These are phyloP conservation scores for Sebastes dallii DNA, from an alignment of 2,797 vertebrate genomes.

Conservation along the genomic window DNA sequence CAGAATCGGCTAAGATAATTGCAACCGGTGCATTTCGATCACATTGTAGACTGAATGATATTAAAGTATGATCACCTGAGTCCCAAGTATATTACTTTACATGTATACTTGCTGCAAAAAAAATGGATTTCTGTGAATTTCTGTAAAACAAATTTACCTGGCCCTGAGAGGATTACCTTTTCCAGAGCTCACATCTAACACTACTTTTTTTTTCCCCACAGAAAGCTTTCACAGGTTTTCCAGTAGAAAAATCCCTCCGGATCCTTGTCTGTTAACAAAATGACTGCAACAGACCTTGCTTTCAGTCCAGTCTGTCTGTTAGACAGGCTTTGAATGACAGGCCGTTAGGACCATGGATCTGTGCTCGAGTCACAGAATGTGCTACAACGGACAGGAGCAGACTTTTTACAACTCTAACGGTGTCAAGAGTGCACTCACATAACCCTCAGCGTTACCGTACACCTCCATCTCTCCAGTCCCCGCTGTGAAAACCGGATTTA, in stretches of 20 bases:
- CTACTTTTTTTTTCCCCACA: not conserved
- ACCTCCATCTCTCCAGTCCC: conserved; percentile 28
- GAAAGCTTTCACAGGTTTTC: not conserved
- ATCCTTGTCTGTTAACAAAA: conserved; percentile 32
- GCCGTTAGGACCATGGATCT: conserved; percentile 13
- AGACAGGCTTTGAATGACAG: conserved; percentile 35
- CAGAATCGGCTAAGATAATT: not conserved
- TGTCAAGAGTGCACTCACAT: conserved; percentile 15
- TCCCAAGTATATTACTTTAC: not conserved
- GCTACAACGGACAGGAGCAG: conserved; percentile 10
- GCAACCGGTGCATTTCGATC: not conserved
- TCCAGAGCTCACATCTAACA: not conserved
- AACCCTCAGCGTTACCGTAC: not conserved
- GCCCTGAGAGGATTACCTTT: not conserved
- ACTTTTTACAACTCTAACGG: conserved; percentile 15
- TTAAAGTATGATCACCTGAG: not conserved
- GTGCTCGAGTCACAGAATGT: conserved; percentile 17
- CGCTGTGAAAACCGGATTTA: conserved; percentile 27
- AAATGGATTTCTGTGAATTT: not conserved
- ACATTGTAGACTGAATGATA: not conserved
- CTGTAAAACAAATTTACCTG: not conserved
- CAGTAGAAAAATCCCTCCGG: not conserved
- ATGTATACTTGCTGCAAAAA: not conserved
- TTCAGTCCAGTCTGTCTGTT: conserved; percentile 25
- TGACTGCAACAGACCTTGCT: conserved; percentile 18